Evolutionary conservation across 2,888 invertebrate species (phyloP).

Genomic region (Cylindroiulus punctatus): DNA sequence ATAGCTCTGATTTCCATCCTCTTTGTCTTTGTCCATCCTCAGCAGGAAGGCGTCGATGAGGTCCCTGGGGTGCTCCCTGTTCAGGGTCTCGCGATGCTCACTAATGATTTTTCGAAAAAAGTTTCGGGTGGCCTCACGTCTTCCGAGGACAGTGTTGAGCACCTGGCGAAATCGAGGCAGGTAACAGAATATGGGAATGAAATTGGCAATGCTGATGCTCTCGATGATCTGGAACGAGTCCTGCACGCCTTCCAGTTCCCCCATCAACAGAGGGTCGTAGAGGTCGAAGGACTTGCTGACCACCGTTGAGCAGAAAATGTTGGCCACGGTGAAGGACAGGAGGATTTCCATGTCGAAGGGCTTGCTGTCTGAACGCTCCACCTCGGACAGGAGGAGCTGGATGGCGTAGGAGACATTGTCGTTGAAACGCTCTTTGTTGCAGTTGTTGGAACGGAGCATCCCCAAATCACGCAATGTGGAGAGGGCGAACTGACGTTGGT

Average conservation of each 20-base stretch:
- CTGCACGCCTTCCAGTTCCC: slow-evolving; percentile 54
- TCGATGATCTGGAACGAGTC: slow-evolving; percentile 58
- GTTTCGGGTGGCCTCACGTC: slow-evolving; percentile 34
- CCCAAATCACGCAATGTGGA: slow-evolving; percentile 80
- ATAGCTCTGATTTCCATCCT: slow-evolving; percentile 51
- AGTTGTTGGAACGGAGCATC: slow-evolving; percentile 73
- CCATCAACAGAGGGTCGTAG: slow-evolving; percentile 57
- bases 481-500: slow-evolving; percentile 80
- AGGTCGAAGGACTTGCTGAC: slow-evolving; percentile 57
- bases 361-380: slow-evolving; percentile 55
- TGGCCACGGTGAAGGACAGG: slow-evolving; percentile 57
- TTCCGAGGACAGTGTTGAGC: slow-evolving; percentile 4
- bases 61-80: slow-evolving; percentile 56
- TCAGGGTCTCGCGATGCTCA: slow-evolving; percentile 54
- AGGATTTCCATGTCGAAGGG: slow-evolving; percentile 55
- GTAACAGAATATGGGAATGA: slow-evolving; percentile 55
- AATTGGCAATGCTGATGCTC: slow-evolving; percentile 53
- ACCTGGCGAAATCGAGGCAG: slow-evolving; percentile 49
- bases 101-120: slow-evolving; percentile 58
- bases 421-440: slow-evolving; percentile 54
- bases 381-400: slow-evolving; percentile 53
- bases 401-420: slow-evolving; percentile 56
- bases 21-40: slow-evolving; percentile 56
- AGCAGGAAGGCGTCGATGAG: slow-evolving; percentile 59
- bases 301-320: slow-evolving; percentile 56